Evolutionary conservation across 2,888 invertebrate genomes (phyloP), one percentile per base, ranked within the genome.

Genomic region (Rhagonycha lutea): DNA sequence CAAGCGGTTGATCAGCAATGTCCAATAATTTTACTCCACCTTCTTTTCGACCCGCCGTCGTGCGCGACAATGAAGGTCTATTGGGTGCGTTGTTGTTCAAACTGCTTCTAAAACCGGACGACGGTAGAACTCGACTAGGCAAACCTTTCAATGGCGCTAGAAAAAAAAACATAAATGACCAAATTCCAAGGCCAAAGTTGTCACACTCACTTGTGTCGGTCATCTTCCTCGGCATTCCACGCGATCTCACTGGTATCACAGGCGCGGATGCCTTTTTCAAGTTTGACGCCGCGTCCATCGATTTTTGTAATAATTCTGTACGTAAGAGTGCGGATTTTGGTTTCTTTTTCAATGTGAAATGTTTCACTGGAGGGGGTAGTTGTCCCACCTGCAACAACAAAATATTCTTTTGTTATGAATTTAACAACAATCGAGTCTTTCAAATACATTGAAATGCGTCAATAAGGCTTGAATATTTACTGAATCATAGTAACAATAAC

Each of bases 221-320:
- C 96, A 98, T 97, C 90, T 98, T 98, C 83, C 98, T 92, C 0
- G 97, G 97, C 94, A 97, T 96, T 81, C 94, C 95, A 78, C 95
- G 89, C 18, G 96, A 95, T 79, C 97, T 89, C 3, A 97, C 92
- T 0, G 97, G 97, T 82, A 98, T 95, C 0, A 96, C 95, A 0
- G 96, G 96, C 0, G 96, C 95, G 70, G 95, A 94, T 7, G 94
- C 92, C 86, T 97, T 96, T 89, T 97, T 96, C 83, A 96, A 89
- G 86, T 96, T 97, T 60, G 93, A 95, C 67, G 95, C 94, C 0
- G 95, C 96, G 88, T 98, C 98, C 0, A 93, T 92, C 0, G 97
- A 97, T 88, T 98, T 98, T 82, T 96, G 96, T 47, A 98, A 87
- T 18, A 98, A 88, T 86, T 99, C 98, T 12, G 95, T 95, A 76